Conservation (phyloP, 2,113 vertebrate species). For the Ceyx margarethae region DNA sequence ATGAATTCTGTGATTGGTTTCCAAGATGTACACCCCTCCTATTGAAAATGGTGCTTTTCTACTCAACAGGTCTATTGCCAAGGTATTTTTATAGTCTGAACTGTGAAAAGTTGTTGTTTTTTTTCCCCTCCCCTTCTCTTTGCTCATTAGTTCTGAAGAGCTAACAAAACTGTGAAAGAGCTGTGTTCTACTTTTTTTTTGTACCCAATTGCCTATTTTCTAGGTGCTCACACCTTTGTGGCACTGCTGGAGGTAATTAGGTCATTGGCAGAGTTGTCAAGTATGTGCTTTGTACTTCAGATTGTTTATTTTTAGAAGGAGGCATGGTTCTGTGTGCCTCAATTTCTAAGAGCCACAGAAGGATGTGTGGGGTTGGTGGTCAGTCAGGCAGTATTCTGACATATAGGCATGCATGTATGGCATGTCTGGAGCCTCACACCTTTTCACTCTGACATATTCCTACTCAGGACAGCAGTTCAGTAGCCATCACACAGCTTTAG, state of each 20-base stretch:
- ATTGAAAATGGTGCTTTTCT: constrained; percentile 1
- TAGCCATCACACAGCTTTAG: not conserved
- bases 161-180: constrained; percentile 34
- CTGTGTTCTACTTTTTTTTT: not conserved
- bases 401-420: not conserved
- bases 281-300: not conserved
- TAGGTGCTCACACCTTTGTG: not conserved
- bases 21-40: not conserved
- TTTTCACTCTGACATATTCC: not conserved
- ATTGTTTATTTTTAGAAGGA: constrained; percentile 14
- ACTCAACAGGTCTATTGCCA: not conserved
- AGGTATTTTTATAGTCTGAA: constrained; percentile 38
- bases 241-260: constrained; percentile 13
- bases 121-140: not conserved
- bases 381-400: not conserved
- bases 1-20: not conserved
- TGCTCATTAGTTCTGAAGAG: constrained; percentile 58
- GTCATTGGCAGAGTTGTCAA: not conserved
- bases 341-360: not conserved
- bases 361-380: not conserved
- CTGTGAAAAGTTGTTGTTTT: constrained; percentile 7
- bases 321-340: not conserved
- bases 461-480: not conserved
- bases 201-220: constrained; percentile 11
- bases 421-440: not conserved